phyloP scores from a whole-genome alignment of 2,888 invertebrate genomes.

The Leptinotarsa rubiginosa region DNA sequence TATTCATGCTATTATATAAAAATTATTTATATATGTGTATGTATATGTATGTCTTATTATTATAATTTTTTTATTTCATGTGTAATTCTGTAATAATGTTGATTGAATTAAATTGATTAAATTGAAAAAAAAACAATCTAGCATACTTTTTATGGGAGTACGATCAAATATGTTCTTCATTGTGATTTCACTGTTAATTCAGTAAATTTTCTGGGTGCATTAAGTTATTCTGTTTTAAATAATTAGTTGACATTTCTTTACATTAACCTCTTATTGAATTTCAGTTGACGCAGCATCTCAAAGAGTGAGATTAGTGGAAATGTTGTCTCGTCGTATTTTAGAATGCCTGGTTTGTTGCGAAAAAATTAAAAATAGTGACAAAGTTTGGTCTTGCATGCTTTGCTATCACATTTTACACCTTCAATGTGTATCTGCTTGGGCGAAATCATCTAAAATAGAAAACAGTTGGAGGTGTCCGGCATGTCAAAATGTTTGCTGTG shows the following conservation, averaged over 20 bases:
- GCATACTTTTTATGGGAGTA: no score
- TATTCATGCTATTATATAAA: no score
- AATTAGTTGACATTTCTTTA: neutral
- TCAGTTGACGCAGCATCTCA: conserved; percentile 76
- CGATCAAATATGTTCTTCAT: no score
- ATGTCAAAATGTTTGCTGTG: conserved; percentile 85
- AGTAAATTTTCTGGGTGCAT: no score
- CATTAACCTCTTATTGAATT: conserved; percentile 28
- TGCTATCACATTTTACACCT: conserved; percentile 95
- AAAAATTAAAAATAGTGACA: conserved; percentile 80
- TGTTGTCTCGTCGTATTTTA: conserved; percentile 82
- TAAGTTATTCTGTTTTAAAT: no score
- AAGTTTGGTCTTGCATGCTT: conserved; percentile 91
- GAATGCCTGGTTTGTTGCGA: conserved; percentile 98
- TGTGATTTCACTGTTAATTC: no score
- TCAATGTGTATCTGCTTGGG: conserved; percentile 92
- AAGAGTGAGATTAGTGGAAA: conserved; percentile 85
- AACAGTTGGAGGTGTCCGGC: conserved; percentile 96
- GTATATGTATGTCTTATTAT: no score
- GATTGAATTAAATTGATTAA: no score
- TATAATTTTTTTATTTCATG: no score
- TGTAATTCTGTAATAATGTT: no score
- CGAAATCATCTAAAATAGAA: conserved; percentile 79
- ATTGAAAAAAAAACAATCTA: no score
- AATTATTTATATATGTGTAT: no score